A percentile compares a stretch with the other conserved stretches of the same genome.
phyloP scores from a whole-genome alignment of 2,888 invertebrate species.

The Hipparchia sbordonii region DNA sequence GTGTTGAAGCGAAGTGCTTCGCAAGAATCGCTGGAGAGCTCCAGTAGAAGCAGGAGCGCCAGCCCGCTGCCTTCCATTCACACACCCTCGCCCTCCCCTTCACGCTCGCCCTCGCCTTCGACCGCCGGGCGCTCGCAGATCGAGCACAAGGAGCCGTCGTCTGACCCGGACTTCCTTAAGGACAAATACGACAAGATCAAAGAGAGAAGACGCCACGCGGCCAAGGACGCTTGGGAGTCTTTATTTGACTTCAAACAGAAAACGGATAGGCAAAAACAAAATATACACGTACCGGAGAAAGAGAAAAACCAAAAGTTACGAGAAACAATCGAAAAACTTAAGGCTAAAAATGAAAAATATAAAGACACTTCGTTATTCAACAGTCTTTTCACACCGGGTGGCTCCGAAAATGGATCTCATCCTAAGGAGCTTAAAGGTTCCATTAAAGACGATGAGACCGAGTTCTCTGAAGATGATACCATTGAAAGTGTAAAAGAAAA shows the following conservation, averaged over 20 bases:
- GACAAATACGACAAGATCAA: slow-evolving; percentile 85
- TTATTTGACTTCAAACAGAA: slow-evolving; percentile 75
- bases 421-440: slow-evolving; percentile 23
- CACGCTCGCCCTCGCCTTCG: slow-evolving; percentile 64
- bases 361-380: slow-evolving; percentile 66
- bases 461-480: slow-evolving; percentile 41
- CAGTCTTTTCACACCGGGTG: slow-evolving; percentile 57
- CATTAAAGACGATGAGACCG: slow-evolving; percentile 37
- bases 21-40: slow-evolving; percentile 69
- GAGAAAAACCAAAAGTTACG: slow-evolving; percentile 78
- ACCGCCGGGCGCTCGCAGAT: slow-evolving; percentile 56
- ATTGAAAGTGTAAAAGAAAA: slow-evolving; percentile 51
- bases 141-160: slow-evolving; percentile 50
- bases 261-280: slow-evolving; percentile 65
- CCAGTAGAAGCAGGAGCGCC: slow-evolving; percentile 71
- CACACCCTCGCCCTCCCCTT: slow-evolving; percentile 69
- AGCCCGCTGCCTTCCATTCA: slow-evolving; percentile 76
- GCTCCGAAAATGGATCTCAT: slow-evolving; percentile 24
- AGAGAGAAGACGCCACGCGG: slow-evolving; percentile 82
- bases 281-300: slow-evolving; percentile 65
- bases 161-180: slow-evolving; percentile 72
- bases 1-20: slow-evolving; percentile 54
- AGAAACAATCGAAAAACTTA: slow-evolving; percentile 85
- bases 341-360: slow-evolving; percentile 84
- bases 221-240: slow-evolving; percentile 75